These are phyloP conservation scores for Syrrhaptes paradoxus DNA, from an alignment of 2,113 vertebrate species.

Conservation along the genomic window DNA sequence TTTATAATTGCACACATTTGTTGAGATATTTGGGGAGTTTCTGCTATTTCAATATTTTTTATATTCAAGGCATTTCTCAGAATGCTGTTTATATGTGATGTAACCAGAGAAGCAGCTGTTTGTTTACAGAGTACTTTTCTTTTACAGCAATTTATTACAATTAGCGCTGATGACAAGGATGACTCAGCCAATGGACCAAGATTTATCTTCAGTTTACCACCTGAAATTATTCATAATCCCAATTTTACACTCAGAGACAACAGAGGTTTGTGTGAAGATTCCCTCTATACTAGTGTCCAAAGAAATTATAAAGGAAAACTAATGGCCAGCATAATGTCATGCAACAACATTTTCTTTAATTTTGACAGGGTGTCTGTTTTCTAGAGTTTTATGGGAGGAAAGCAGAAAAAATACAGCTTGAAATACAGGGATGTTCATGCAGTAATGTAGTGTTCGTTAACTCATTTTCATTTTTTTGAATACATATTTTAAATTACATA, in stretches of 20 bases:
- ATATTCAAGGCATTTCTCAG: background rate
- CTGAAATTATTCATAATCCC: conserved; percentile 90
- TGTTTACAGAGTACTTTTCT: conserved; percentile 66
- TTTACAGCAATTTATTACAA: conserved; percentile 84
- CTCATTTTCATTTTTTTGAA: background rate
- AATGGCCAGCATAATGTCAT: background rate
- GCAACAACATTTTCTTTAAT: background rate
- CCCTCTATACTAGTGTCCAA: background rate
- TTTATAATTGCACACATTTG: background rate
- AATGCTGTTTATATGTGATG: background rate
- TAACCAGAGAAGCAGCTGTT: background rate
- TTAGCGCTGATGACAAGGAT: conserved; percentile 96
- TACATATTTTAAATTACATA: background rate
- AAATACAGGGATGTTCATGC: background rate
- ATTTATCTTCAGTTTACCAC: conserved; percentile 91
- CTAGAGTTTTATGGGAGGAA: background rate
- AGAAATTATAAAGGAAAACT: conserved; percentile 1
- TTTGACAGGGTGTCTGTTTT: background rate
- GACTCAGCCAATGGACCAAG: conserved; percentile 89
- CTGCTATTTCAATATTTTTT: background rate
- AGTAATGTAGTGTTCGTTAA: background rate
- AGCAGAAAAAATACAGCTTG: background rate
- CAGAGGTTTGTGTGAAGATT: conserved; percentile 83
- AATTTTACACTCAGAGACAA: conserved; percentile 97
- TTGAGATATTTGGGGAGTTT: background rate